Evolutionary conservation across 2,888 invertebrate genomes (phyloP).

Genomic region (Brenthis hecate): DNA sequence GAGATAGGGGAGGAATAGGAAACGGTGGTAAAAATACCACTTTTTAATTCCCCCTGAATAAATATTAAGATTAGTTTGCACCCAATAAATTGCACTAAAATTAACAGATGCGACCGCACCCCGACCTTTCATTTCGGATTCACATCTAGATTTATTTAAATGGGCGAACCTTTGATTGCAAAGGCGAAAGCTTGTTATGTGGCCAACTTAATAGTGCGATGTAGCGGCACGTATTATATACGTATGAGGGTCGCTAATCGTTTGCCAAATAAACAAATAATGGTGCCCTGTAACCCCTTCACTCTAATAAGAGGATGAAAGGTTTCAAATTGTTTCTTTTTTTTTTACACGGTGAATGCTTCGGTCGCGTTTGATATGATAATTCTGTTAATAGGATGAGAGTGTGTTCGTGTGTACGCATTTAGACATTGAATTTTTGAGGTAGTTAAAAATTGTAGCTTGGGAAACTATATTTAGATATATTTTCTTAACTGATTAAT

Average conservation of each 20-base stretch:
- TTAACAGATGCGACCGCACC: slow-evolving; percentile 41
- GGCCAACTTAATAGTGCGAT: slow-evolving; percentile 46
- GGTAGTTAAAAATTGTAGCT: slow-evolving; percentile 19
- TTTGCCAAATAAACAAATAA: slow-evolving; percentile 31
- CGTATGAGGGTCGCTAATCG: slow-evolving; percentile 28
- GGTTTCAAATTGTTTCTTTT: slow-evolving; percentile 68
- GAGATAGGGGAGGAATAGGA: no score
- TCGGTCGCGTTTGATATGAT: slow-evolving; percentile 78
- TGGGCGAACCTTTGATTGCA: slow-evolving; percentile 74
- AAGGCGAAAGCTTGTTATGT: slow-evolving; percentile 64
- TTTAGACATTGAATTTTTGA: slow-evolving; percentile 60
- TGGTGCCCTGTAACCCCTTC: slow-evolving; percentile 62
- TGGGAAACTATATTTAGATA: no score
- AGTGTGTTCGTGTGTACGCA: slow-evolving; percentile 67
- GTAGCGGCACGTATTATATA: slow-evolving; percentile 39
- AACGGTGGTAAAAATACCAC: no score
- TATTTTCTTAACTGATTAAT: no score
- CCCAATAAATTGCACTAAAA: slow-evolving; percentile 7
- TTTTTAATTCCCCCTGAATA: not conserved
- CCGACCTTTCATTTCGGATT: slow-evolving; percentile 56
- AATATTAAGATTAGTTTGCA: slow-evolving; percentile 18
- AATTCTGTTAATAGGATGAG: slow-evolving; percentile 74
- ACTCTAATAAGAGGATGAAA: slow-evolving; percentile 76
- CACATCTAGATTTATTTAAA: slow-evolving; percentile 77
- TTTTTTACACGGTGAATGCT: slow-evolving; percentile 64